Base-by-base conservation (phyloP, 1,140 invertebrate genomes). In the Drosophila biarmipes region DNA sequence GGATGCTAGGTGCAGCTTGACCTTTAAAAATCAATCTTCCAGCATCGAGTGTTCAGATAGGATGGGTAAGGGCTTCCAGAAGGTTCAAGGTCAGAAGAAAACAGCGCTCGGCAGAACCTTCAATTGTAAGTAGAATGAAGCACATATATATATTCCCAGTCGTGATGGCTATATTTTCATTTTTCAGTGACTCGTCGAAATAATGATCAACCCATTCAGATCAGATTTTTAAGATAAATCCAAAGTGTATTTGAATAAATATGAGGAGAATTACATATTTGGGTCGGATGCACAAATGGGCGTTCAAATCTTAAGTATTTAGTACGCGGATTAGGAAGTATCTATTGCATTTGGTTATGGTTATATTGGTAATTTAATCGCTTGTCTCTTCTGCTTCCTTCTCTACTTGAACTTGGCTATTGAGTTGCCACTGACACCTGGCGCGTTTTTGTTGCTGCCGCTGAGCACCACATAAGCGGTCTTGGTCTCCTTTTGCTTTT, bases 401-500 rank as follows among this genome's bases (percentile, higher is more conserved):
- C 10, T 43, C 62, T 90, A 92, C 61, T 92, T 92, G 71, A 91
- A 92, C 64, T 92, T 92, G n/a, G 90, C 85, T 84, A 92, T 92
- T 15, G 84, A 78, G 21, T 84, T 53, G 24, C 80, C 79, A 17
- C 79, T 75, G 8, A 90, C 64, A 29, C 74, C 79, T 1, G 69
- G 51, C 8, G 78, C 55, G 1, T 72, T 77, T 52, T 92, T 91
- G 52, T 97, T 97, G 91, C 95, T 96, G 31, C 98, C 98, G 92
- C 97, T 98, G 4, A 99, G 94, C 49, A 99, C 95, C 77, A 99
- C 95, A 92, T 96, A 99, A 0, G 99, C 96, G 8, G 98, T 97
- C 78, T 99, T 97, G 3, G 98, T 97, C 93, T 99, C 97, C 90
- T 98, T 98, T 92, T 99, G 99, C 90, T 99, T 99, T 29, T 98